phyloP scores from a whole-genome alignment of 2,888 invertebrate genomes.

The Hydrotaea diabolus region DNA sequence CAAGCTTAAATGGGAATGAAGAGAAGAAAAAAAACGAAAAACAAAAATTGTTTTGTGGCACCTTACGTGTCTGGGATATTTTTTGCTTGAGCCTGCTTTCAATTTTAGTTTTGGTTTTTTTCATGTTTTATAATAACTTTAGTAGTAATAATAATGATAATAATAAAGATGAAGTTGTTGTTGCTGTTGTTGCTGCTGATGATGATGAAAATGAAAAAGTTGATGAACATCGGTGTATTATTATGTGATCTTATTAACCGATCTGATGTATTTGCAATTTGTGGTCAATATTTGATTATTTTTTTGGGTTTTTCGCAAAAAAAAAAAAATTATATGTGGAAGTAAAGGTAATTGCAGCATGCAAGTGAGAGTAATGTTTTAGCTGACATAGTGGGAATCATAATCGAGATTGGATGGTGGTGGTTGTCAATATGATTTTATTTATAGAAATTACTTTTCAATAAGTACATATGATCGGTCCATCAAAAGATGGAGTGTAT shows the following conservation, averaged over 20 bases:
- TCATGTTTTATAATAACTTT: conserved; percentile 32
- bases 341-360: no score
- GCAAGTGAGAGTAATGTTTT: no score
- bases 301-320: not conserved
- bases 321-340: no score
- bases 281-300: conserved; percentile 65
- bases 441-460: no score
- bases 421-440: no score
- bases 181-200: conserved; percentile 31
- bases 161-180: not conserved
- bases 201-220: conserved; percentile 24
- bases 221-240: conserved; percentile 1
- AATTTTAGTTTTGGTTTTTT: conserved; percentile 19
- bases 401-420: no score
- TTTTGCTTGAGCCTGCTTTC: not conserved
- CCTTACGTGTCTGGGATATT: not conserved
- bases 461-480: no score
- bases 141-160: conserved; percentile 6
- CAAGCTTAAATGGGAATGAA: not conserved
- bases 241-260: conserved; percentile 62
- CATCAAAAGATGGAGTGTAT: no score
- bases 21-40: not conserved
- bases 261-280: conserved; percentile 61
- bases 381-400: no score
- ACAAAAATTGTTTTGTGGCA: conserved; percentile 15